Evolutionary conservation across 2,797 vertebrate species (phyloP).

Genomic region (Falco columbarius): DNA sequence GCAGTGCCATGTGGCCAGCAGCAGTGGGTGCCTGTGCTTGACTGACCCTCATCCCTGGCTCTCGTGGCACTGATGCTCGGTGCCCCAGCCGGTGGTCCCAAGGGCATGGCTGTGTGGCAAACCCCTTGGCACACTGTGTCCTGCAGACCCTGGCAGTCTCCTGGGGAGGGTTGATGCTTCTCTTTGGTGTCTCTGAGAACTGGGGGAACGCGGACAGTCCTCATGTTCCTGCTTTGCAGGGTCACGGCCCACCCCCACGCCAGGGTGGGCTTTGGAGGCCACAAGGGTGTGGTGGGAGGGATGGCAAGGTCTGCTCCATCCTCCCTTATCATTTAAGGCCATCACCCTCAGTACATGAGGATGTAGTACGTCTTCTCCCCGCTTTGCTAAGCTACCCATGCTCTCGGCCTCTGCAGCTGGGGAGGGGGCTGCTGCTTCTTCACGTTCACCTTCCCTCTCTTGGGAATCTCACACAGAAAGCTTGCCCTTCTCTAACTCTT

Average conservation of each 20-base stretch:
- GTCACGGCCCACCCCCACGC: background rate
- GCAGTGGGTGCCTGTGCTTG: rapidly evolving
- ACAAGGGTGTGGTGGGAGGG: background rate
- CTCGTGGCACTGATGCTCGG: rapidly evolving
- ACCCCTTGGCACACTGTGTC: rapidly evolving
- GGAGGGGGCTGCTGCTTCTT: background rate
- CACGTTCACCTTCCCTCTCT: background rate
- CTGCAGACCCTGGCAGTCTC: rapidly evolving
- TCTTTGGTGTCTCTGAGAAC: background rate
- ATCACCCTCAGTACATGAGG: background rate
- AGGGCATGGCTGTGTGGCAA: background rate
- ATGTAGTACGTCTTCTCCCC: background rate
- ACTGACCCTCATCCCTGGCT: rapidly evolving
- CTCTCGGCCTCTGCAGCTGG: background rate
- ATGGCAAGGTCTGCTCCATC: background rate
- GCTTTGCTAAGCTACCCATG: background rate
- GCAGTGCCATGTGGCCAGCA: rapidly evolving
- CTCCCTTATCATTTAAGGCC: background rate
- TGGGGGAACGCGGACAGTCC: rapidly evolving
- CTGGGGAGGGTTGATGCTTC: background rate
- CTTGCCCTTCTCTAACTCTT: background rate
- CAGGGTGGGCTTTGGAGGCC: no score
- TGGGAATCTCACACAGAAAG: background rate
- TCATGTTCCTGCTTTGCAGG: background rate
- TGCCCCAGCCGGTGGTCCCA: background rate